Percentiles rank a stretch among this genome's conserved stretches.
Conservation (phyloP, 37 sponge, comb jelly and placozoan species). For the Beroe forskalii region DNA sequence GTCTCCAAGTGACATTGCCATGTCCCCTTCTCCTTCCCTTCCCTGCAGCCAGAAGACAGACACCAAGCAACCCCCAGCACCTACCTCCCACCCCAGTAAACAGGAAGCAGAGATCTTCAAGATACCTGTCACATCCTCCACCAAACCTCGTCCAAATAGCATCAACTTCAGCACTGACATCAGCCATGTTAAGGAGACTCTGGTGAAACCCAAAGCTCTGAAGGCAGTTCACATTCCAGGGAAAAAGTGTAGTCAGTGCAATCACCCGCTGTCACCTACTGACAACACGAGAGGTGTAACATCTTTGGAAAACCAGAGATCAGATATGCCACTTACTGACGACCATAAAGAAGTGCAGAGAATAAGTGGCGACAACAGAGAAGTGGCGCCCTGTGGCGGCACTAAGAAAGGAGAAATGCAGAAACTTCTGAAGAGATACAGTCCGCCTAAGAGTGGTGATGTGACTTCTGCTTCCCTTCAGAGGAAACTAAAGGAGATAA, state of each 20-base stretch:
- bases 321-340: too few relatives aligned
- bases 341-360: neutral
- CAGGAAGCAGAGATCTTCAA: too few relatives aligned
- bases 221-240: neutral
- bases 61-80: too few relatives aligned
- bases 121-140: neutral
- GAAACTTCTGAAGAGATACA: conserved; percentile 43
- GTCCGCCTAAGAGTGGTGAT: neutral
- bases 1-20: neutral
- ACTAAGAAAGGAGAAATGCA: neutral
- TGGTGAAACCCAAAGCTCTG: conserved; percentile 30
- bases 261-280: too few relatives aligned
- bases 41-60: too few relatives aligned
- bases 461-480: neutral
- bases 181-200: conserved; percentile 32
- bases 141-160: neutral
- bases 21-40: neutral
- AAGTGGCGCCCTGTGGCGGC: neutral
- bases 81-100: too few relatives aligned
- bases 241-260: neutral
- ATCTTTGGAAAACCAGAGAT: neutral
- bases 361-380: too few relatives aligned
- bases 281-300: neutral
- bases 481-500: conserved; percentile 1
- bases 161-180: conserved; percentile 42